Conservation (phyloP, 2,888 invertebrate species). For the Eurytoma californica region DNA sequence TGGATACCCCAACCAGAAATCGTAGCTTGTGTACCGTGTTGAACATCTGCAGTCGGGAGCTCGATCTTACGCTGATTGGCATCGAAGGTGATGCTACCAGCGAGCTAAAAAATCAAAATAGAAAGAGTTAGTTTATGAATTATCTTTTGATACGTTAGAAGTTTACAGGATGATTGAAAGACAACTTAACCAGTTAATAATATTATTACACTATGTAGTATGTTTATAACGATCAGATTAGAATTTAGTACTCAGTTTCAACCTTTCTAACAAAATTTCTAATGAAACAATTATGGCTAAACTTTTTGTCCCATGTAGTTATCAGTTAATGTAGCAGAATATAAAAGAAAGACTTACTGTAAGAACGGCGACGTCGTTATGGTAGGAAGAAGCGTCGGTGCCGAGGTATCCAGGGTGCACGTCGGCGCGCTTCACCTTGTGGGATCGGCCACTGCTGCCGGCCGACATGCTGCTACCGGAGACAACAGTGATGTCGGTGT, state of each 20-base stretch:
- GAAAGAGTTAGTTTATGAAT: not conserved
- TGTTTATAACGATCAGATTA: no score
- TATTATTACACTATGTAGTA: no score
- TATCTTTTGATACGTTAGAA: no score
- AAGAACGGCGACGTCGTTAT: conserved; percentile 52
- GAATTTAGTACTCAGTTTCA: no score
- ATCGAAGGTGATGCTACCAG: not conserved
- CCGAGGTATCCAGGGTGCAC: conserved; percentile 16
- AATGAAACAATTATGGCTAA: no score
- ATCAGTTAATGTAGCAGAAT: not conserved
- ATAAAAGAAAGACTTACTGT: conserved; percentile 43
- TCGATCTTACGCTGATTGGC: not conserved
- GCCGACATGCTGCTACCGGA: conserved; percentile 42
- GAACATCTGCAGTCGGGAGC: not conserved
- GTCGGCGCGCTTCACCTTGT: conserved; percentile 10
- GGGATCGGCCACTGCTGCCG: conserved; percentile 10
- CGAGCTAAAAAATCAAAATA: conserved; percentile 3
- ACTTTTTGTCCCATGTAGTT: no score
- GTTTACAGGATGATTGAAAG: no score
- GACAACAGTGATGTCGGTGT: conserved; percentile 13
- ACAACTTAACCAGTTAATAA: no score
- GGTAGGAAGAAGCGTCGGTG: conserved; percentile 14
- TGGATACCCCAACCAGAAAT: conserved; percentile 41
- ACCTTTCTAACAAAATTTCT: no score
- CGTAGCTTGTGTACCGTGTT: not conserved